These are phyloP conservation scores for Leucania comma DNA, from an alignment of 2,888 invertebrate genomes.

Conservation along the genomic window DNA sequence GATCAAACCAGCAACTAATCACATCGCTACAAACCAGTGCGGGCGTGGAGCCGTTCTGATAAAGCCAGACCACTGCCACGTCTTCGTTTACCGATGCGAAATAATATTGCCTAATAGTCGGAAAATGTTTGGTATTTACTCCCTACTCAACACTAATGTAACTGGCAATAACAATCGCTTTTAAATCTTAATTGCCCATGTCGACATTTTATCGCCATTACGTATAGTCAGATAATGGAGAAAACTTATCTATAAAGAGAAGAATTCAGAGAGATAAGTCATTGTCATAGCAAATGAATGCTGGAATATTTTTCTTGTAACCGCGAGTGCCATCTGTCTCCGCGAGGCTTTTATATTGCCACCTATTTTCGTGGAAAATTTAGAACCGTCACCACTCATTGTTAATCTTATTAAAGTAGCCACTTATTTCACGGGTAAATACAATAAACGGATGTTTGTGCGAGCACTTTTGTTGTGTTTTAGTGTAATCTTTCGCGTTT, in stretches of 20 bases:
- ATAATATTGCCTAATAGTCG: slow-evolving; percentile 35
- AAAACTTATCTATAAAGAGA: slow-evolving; percentile 43
- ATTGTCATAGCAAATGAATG: slow-evolving; percentile 63
- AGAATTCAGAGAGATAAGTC: slow-evolving; percentile 61
- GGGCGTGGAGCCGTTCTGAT: slow-evolving; percentile 36
- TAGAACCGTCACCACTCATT: slow-evolving; percentile 54
- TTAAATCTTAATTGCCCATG: slow-evolving; percentile 40
- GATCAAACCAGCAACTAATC: slow-evolving; percentile 49
- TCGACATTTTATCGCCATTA: slow-evolving; percentile 38
- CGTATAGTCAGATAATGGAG: slow-evolving; percentile 41
- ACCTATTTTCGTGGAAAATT: slow-evolving; percentile 60
- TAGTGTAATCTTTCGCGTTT: slow-evolving; percentile 30
- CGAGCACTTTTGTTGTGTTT: slow-evolving; percentile 13
- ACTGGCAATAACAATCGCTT: slow-evolving; percentile 24
- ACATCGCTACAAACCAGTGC: slow-evolving; percentile 38
- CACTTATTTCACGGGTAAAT: slow-evolving; percentile 41
- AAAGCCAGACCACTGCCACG: slow-evolving; percentile 39
- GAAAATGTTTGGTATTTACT: slow-evolving; percentile 42
- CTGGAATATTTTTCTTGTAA: slow-evolving; percentile 54
- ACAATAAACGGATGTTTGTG: slow-evolving; percentile 38
- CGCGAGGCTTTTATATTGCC: slow-evolving; percentile 58
- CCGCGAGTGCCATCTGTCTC: slow-evolving; percentile 60
- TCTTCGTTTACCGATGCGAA: slow-evolving; percentile 34
- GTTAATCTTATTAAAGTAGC: slow-evolving; percentile 64
- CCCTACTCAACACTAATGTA: slow-evolving; percentile 41